Percentiles rank a stretch among this genome's conserved stretches.
Evolutionary conservation across 1,140 invertebrate species (phyloP).

Genomic region (Brachionus plicatilis): DNA sequence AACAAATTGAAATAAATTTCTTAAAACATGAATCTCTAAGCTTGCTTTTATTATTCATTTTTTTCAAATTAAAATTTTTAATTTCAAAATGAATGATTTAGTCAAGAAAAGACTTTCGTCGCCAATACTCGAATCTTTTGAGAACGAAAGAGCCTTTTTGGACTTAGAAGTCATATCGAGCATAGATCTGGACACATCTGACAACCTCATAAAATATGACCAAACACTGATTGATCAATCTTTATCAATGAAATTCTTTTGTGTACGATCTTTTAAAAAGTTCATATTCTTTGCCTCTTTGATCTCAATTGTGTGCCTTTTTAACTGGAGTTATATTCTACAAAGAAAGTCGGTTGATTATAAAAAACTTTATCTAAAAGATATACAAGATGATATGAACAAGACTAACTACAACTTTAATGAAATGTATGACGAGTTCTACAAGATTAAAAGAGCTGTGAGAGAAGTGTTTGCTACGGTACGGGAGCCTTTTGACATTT

Average conservation of each 20-base stretch:
- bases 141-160: not conserved
- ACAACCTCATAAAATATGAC: not conserved
- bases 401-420: not conserved
- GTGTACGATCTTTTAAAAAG: not conserved
- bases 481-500: not conserved
- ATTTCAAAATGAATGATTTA: conserved; percentile 19
- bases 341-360: not conserved
- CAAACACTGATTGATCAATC: not conserved
- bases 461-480: not conserved
- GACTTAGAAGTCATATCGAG: not conserved
- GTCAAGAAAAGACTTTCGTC: conserved; percentile 16
- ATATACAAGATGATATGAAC: not conserved
- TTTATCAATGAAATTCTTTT: not conserved
- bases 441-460: not conserved
- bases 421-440: not conserved
- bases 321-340: not conserved
- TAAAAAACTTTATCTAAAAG: conserved; percentile 7
- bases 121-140: not conserved
- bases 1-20: not conserved
- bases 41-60: conserved; percentile 7
- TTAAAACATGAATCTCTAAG: not conserved
- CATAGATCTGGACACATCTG: not conserved
- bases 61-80: not conserved
- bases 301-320: not conserved
- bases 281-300: not conserved